A percentile compares a stretch with the other conserved stretches of the same genome.
These are phyloP conservation scores for Oligia strigilis DNA, from an alignment of 2,888 invertebrate genomes.

Conservation along the genomic window DNA sequence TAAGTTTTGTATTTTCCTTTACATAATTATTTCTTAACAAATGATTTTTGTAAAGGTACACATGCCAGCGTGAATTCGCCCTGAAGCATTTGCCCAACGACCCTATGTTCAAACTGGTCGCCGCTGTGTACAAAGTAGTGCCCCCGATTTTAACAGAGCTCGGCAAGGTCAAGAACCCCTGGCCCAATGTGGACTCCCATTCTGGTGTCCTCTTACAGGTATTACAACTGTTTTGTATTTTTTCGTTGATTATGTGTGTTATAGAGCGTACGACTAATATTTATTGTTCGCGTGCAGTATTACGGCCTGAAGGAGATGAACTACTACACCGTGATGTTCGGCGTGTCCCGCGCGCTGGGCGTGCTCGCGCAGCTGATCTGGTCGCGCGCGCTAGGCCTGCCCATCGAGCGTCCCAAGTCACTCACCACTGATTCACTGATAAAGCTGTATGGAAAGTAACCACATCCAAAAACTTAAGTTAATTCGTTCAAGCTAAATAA, in stretches of 20 bases:
- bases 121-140: slow-evolving; percentile 97
- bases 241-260: neutral
- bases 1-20: neutral
- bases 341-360: slow-evolving; percentile 97
- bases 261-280: slow-evolving; percentile 13
- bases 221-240: slow-evolving; percentile 11
- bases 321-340: slow-evolving; percentile 98
- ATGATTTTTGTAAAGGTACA: slow-evolving; percentile 90
- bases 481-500: slow-evolving; percentile 56
- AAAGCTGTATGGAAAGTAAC: slow-evolving; percentile 85
- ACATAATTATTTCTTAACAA: neutral
- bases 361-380: slow-evolving; percentile 95
- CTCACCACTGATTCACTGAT: slow-evolving; percentile 93
- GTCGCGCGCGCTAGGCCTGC: slow-evolving; percentile 96
- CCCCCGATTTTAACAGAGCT: slow-evolving; percentile 97
- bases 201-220: slow-evolving; percentile 98
- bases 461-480: slow-evolving; percentile 47
- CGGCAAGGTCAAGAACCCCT: slow-evolving; percentile 99
- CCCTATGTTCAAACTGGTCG: slow-evolving; percentile 97
- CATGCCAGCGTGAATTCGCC: slow-evolving; percentile 98
- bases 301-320: slow-evolving; percentile 98
- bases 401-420: slow-evolving; percentile 97
- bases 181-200: slow-evolving; percentile 99
- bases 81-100: slow-evolving; percentile 98
- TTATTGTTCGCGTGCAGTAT: slow-evolving; percentile 90